Evolutionary conservation across 2,113 vertebrate genomes (phyloP).

Genomic region (Protobothrops mucrosquamatus): DNA sequence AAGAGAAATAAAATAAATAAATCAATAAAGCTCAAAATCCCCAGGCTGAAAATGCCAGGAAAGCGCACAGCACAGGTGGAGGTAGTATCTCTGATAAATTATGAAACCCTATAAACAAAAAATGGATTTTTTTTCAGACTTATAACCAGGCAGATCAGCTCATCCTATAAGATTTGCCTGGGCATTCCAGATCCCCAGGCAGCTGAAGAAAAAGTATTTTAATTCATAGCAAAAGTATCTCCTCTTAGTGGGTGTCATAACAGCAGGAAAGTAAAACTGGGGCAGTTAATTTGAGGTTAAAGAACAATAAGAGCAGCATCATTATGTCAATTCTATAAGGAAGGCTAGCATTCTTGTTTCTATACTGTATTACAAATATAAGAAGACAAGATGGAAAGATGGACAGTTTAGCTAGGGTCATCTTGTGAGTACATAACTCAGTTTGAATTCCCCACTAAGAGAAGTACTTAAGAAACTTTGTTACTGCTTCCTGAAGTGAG

Average conservation of each 20-base stretch:
- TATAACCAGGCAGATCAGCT: neutral
- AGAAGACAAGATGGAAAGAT: neutral
- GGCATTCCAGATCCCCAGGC: neutral
- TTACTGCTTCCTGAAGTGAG: neutral
- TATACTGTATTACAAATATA: neutral
- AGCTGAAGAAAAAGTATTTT: neutral
- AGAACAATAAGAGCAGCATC: neutral
- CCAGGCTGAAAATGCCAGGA: constrained; percentile 16
- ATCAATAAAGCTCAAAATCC: constrained; percentile 22
- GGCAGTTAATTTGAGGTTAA: neutral
- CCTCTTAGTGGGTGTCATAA: neutral
- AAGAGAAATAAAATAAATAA: constrained; percentile 34
- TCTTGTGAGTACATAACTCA: neutral
- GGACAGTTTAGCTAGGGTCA: neutral
- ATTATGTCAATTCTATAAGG: neutral
- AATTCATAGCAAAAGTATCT: neutral
- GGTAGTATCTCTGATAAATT: neutral
- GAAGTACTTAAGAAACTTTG: neutral
- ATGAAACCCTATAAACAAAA: constrained; percentile 12
- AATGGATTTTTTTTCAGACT: neutral
- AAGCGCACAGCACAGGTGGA: neutral
- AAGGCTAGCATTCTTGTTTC: neutral
- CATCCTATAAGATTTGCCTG: neutral
- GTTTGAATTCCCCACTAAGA: neutral
- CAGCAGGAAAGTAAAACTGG: neutral